Evolutionary conservation across 2,113 vertebrate species (phyloP).

Genomic region (Pachypanchax playfairii): DNA sequence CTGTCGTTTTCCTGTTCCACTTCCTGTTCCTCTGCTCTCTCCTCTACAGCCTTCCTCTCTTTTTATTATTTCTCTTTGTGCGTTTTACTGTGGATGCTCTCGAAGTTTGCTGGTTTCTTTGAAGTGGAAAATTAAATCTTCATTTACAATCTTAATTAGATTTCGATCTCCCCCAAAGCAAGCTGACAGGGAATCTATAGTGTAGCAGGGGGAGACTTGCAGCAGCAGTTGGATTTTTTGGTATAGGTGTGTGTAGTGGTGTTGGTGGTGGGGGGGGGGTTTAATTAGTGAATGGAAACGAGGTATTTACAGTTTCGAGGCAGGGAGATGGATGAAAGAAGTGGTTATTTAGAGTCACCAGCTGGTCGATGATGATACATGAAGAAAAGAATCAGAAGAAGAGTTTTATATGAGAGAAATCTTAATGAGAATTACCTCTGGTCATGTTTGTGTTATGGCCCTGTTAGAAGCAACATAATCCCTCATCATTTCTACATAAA

Average conservation of each 20-base stretch:
- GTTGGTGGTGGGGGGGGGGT: conserved; percentile 29
- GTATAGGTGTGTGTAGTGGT: conserved; percentile 22
- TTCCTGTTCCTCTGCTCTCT: not conserved
- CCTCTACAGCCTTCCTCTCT: not conserved
- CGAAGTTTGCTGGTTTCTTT: conserved; percentile 63
- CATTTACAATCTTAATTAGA: conserved; percentile 84
- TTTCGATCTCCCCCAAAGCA: conserved; percentile 76
- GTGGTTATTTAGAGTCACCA: conserved; percentile 42
- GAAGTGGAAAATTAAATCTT: conserved; percentile 83
- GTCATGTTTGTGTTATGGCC: conserved; percentile 53
- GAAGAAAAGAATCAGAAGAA: not conserved
- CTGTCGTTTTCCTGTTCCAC: not conserved
- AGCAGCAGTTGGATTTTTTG: conserved; percentile 52
- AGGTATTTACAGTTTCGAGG: conserved; percentile 63
- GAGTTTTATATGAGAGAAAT: conserved; percentile 5
- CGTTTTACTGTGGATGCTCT: conserved; percentile 46
- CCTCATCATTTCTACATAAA: conserved; percentile 56
- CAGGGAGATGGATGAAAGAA: conserved; percentile 4
- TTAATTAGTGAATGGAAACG: conserved; percentile 66
- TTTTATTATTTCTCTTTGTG: conserved; percentile 13
- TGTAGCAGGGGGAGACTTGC: conserved; percentile 59
- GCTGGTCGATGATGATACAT: conserved; percentile 26
- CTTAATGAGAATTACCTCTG: conserved; percentile 36
- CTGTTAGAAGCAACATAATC: conserved; percentile 61
- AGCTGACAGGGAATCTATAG: conserved; percentile 78